Percentiles rank a stretch among this genome's conserved stretches.
Conservation (phyloP, 2,797 vertebrate genomes). For the Ptychadena robeensis region DNA sequence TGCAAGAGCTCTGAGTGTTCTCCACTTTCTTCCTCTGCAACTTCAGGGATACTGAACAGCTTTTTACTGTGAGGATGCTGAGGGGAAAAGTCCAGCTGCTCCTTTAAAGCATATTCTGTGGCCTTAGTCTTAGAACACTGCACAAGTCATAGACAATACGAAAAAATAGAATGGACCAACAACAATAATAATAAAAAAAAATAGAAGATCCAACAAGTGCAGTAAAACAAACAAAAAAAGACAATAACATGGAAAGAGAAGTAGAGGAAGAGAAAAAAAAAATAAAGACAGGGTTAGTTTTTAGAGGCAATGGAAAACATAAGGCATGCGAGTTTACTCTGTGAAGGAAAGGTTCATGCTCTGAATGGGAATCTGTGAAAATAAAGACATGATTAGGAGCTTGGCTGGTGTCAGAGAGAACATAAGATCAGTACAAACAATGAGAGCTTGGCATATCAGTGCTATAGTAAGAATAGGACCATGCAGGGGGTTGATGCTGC, state of each 20-base stretch:
- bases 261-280: slow-evolving; percentile 76
- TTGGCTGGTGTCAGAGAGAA: slow-evolving; percentile 65
- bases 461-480: slow-evolving; percentile 61
- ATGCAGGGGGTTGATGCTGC: slow-evolving; percentile 63
- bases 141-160: slow-evolving; percentile 81
- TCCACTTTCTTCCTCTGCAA: slow-evolving; percentile 84
- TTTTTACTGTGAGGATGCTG: slow-evolving; percentile 87
- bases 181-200: slow-evolving; percentile 65
- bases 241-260: slow-evolving; percentile 77
- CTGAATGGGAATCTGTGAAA: slow-evolving; percentile 83
- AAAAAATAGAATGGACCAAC: slow-evolving; percentile 65
- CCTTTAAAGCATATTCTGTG: slow-evolving; percentile 84
- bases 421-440: slow-evolving; percentile 66
- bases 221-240: slow-evolving; percentile 73
- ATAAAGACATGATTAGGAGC: slow-evolving; percentile 69
- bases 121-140: slow-evolving; percentile 85
- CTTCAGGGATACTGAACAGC: slow-evolving; percentile 97
- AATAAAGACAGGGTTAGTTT: slow-evolving; percentile 99
- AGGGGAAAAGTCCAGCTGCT: slow-evolving; percentile 86
- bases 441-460: slow-evolving; percentile 58
- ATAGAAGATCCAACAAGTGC: slow-evolving; percentile 68
- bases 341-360: slow-evolving; percentile 85
- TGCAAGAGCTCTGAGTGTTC: slow-evolving; percentile 72
- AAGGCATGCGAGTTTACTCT: slow-evolving; percentile 89
- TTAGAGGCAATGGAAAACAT: slow-evolving; percentile 82